Percentiles rank a stretch among this genome's conserved stretches.
phyloP scores from a whole-genome alignment of 2,113 vertebrate genomes.

The Hydropotes inermis region DNA sequence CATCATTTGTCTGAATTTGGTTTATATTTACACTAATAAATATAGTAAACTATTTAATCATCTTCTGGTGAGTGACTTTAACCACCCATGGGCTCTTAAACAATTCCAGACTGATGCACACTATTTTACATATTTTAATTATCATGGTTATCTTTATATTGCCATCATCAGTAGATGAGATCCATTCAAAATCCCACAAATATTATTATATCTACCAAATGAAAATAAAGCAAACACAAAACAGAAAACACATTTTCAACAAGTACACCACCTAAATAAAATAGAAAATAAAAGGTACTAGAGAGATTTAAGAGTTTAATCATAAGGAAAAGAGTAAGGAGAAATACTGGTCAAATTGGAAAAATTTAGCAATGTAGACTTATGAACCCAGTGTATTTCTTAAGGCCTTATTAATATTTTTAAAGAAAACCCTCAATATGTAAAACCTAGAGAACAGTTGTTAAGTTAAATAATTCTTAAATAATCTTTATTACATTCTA shows the following conservation, averaged over 20 bases:
- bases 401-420: neutral
- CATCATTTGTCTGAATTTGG: neutral
- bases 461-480: neutral
- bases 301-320: neutral
- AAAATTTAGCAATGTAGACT: neutral
- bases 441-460: neutral
- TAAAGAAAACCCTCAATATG: neutral
- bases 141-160: neutral
- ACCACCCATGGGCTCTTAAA: neutral
- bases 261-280: neutral
- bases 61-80: neutral
- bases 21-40: neutral
- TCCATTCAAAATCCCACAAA: neutral
- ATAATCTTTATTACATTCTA: neutral
- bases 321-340: neutral
- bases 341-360: neutral
- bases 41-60: neutral
- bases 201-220: neutral
- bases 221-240: neutral
- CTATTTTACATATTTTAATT: neutral
- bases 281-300: neutral
- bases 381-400: neutral
- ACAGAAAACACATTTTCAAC: too few species aligned
- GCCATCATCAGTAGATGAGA: neutral
- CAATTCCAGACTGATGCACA: neutral